Evolutionary conservation across 2,888 invertebrate genomes (phyloP), one percentile per base, ranked within the genome.

Genomic region (Acrobeloides nanus): DNA sequence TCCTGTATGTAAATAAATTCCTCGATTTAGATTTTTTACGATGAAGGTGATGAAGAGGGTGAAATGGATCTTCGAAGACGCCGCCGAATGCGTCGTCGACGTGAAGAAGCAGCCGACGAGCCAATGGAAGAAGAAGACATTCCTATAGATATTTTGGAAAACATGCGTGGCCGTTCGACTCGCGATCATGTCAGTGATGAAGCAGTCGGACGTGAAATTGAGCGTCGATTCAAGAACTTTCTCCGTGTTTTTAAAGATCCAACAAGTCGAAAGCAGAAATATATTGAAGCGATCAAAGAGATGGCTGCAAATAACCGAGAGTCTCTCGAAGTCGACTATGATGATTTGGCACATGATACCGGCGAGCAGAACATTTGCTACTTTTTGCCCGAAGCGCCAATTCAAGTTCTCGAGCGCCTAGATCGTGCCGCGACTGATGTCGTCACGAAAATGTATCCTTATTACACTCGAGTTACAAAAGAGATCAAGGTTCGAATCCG

Each of bases 121-220:
- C 54, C 60, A 41, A 62, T 61, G n/a, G 48, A 31, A 34, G 64
- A 77, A 88, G 90, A 46, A 8, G 66, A 68, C 4, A 55, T 71
- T 27, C 66, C 66, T 7, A 92, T 99, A 56, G 95, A 97, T 75
- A 95, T 93, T 77, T 78, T 97, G 26, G 95, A 95, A 75, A 95
- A 99, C 68, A 92, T 90, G 4, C 89, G 92, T 74, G 97, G 95
- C 0, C 85, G 92, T 73, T 81, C 86, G 0, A 34, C 48, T n/a
- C 85, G 87, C 67, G 93, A 97, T 68, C 97, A 95, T 90, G 92
- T 97, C 0, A 83, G 85, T 45, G 88, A 92, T 86, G 78, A 90
- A 61, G 93, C 89, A 1, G 92, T 95, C 0, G 82, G 86, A 44
- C 89, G 88, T 10, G 97, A 99, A 79, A 92, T 97, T 61, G 84